Percentiles rank a stretch among this genome's conserved stretches.
Conservation (phyloP, 2,888 invertebrate species). For the Eupithecia tripunctaria region DNA sequence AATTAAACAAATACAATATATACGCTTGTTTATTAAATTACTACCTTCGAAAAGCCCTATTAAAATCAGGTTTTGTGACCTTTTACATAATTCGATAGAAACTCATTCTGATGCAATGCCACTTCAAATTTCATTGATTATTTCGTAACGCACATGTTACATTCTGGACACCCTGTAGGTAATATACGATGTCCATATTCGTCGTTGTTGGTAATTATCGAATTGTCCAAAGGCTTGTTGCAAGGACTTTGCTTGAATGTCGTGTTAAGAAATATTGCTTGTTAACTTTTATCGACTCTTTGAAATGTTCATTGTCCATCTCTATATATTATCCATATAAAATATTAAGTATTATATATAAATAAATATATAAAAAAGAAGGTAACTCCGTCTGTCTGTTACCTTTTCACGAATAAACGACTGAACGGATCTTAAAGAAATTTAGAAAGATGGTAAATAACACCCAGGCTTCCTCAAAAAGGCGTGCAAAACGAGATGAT, state of each 20-base stretch:
- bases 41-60: slow-evolving; percentile 26
- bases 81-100: slow-evolving; percentile 57
- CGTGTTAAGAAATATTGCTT: not conserved
- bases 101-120: slow-evolving; percentile 50
- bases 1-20: slow-evolving; percentile 28
- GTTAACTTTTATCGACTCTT: not conserved
- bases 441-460: too few species aligned
- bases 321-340: too few species aligned
- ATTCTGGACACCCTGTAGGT: slow-evolving; percentile 7
- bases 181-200: slow-evolving; percentile 44
- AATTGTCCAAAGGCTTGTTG: slow-evolving; percentile 1
- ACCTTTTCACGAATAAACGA: too few species aligned
- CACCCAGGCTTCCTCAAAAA: too few species aligned
- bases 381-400: too few species aligned
- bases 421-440: too few species aligned
- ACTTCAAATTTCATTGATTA: slow-evolving; percentile 51
- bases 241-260: slow-evolving; percentile 6
- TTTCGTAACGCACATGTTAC: slow-evolving; percentile 45
- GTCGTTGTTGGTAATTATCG: slow-evolving; percentile 45
- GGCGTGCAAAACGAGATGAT: too few species aligned
- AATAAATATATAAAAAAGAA: too few species aligned
- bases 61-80: slow-evolving; percentile 43
- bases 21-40: slow-evolving; percentile 18
- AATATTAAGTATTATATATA: too few species aligned
- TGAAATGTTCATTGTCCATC: not conserved